Percentiles rank a stretch among this genome's conserved stretches.
Conservation (phyloP, 2,797 vertebrate genomes). For the Notolepis coatsorum region DNA sequence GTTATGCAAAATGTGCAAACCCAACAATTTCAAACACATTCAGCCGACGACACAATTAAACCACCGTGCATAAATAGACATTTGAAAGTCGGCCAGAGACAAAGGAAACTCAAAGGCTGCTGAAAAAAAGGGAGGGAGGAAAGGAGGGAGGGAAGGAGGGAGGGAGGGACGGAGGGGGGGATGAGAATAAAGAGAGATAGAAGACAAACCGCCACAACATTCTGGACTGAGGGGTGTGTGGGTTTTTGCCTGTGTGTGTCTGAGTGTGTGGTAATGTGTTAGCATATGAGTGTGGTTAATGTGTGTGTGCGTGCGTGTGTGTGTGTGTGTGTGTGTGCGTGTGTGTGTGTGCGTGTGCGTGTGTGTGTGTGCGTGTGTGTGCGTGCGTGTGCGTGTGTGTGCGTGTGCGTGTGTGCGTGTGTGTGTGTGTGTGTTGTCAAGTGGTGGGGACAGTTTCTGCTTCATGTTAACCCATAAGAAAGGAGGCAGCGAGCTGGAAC, state of each 20-base stretch:
- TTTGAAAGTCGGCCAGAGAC: conserved; percentile 74
- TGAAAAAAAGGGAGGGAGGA: conserved; percentile 35
- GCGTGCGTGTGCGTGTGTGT: conserved; percentile 30
- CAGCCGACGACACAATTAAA: conserved; percentile 75
- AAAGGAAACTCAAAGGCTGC: conserved; percentile 63
- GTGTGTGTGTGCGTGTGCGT: conserved; percentile 3
- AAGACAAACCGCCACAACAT: conserved; percentile 54
- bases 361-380: conserved; percentile 32
- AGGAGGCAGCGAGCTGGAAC: conserved; percentile 75
- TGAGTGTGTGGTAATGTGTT: conserved; percentile 9
- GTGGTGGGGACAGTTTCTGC: conserved; percentile 17
- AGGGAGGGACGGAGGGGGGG: conserved; percentile 16
- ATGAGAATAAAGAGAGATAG: conserved; percentile 10
- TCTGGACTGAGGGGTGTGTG: conserved; percentile 34
- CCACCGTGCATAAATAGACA: conserved; percentile 69
- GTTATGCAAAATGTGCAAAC: conserved; percentile 79
- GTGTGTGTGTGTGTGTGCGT: not conserved
- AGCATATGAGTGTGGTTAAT: conserved; percentile 2
- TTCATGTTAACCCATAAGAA: conserved; percentile 69
- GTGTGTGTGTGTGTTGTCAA: conserved; percentile 23
- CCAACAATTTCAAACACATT: conserved; percentile 71
- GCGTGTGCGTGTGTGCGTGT: conserved; percentile 23
- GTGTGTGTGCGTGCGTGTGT: conserved; percentile 3
- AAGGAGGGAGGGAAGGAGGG: not conserved
- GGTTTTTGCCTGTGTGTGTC: conserved; percentile 35